Conservation (phyloP, 2,888 invertebrate genomes). For the Argyresthia goedartella region DNA sequence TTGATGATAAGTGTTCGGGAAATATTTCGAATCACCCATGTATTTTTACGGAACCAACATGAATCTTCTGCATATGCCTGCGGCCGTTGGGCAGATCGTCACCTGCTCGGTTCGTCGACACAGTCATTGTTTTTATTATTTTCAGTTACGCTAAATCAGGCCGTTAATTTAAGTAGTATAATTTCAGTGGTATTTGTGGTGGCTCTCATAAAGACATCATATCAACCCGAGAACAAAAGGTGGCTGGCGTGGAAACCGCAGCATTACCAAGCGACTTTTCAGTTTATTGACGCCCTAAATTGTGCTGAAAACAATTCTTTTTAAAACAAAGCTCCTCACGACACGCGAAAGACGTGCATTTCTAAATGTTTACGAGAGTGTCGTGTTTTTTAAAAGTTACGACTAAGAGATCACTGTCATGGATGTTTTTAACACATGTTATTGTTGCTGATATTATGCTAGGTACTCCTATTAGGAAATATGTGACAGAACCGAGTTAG, state of each 20-base stretch:
- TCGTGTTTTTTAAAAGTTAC: neutral
- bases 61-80: slow-evolving; percentile 2
- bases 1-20: too few species aligned
- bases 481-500: too few species aligned
- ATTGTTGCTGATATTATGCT: too few species aligned
- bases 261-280: slow-evolving; percentile 44
- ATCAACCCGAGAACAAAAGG: slow-evolving; percentile 53
- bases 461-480: too few species aligned
- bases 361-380: neutral
- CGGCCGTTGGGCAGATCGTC: slow-evolving; percentile 49
- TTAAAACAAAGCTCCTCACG: neutral
- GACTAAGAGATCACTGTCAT: too few species aligned
- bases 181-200: slow-evolving; percentile 33
- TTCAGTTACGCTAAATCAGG: slow-evolving; percentile 53
- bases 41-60: too few species aligned
- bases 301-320: slow-evolving; percentile 1
- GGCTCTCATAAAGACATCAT: slow-evolving; percentile 49
- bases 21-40: too few species aligned
- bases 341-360: neutral
- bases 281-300: neutral
- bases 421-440: too few species aligned
- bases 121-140: slow-evolving; percentile 62
- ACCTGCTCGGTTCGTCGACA: slow-evolving; percentile 32
- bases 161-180: slow-evolving; percentile 62
- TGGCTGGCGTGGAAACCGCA: slow-evolving; percentile 53